Base-by-base conservation (phyloP, 2,888 invertebrate genomes). In the Microplitis manilae region DNA sequence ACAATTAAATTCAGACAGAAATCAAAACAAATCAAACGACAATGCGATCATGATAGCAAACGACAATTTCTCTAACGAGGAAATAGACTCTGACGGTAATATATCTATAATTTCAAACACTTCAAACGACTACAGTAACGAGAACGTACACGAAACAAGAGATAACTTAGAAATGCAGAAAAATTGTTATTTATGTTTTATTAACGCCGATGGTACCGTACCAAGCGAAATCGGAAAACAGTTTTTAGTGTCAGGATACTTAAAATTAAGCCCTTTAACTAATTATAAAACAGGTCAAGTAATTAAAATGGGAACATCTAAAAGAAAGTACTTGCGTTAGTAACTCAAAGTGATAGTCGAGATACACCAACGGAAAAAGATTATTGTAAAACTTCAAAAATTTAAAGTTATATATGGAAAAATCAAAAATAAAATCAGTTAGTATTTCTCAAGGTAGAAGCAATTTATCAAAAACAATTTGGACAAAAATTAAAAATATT, bases 131-230 rank as follows among this genome's bases (percentile, higher is more conserved):
- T 38, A 13, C 0, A 60, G 20, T 50, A 50, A 50, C 30, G 40
- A 15, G 6, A 73, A 78, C 30, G 38, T 78, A 1, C 15, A 69
- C 7, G 79, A 79, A n/a, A 77, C 77, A 20, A 40, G 76, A 8
- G 77, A 77, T 6, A 79, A 73, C 2, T 30, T 79, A 38, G 75
- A 76, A 76, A 79, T 77, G 79, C 73, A 65, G 15, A 77, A 78
- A 59, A 59, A 79, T 40, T 59, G 68, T 41, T 77, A 77, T 30
- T 68, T 50, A 50, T 50, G 50, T 8, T 50, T 50, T 9, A 9
- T 50, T 9, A 5, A 62, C 13, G 17, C 62, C 13, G 8, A 62
- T 2, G 62, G 62, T 62, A 15, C 62, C 2, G 62, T 62, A 7
- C 1, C 13, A 13, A 62, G 20, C 7, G 62, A 62, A 5, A 62